Base-by-base conservation (phyloP, 2,797 vertebrate species). In the Balearica regulorum region DNA sequence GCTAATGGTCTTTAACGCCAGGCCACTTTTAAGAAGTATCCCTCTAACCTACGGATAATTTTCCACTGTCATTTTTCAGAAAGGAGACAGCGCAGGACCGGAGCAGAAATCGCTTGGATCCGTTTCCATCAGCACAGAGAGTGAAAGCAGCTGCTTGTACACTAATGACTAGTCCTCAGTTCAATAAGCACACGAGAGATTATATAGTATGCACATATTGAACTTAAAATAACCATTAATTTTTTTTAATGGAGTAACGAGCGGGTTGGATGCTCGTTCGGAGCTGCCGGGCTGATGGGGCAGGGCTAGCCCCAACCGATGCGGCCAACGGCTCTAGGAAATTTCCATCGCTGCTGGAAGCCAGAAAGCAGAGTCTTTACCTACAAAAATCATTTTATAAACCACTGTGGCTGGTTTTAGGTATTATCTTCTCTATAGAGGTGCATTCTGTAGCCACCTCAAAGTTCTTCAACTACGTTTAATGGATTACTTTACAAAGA, bases 161-260 rank as follows among this genome's bases (percentile, higher is more conserved):
- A 1, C 15, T 16, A 7, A n/a, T 0, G 18, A 7, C 31, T 2
- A 5, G 19, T 33, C 29, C 73, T 31, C 19, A 19, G 53, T 5
- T 46, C 41, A 35, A 20, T 16, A 31, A 24, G n/a, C 16, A 13
- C 60, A 15, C 2, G 39, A 31, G 16, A 53, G 41, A 29, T 78
- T 14, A n/a, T 5, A 19, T 0, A 46, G 29, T 2, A 46, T 5
- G n/a, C 28, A 26, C 19, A 3, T 21, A 14, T 44, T 57, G 44
- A 39, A 76, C n/a, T 46, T 35, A 41, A 46, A 91, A 70, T 12
- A 58, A 26, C 19, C 5, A 3, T 25, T 28, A 6, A 1, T 29
- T 46, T 60, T 25, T n/a, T 25, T 60, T 54, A 48, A 16, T 2
- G 28, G 26, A 7, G 41, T 5, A 10, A 16, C 2, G 46, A 41